Conservation (phyloP, 2,888 invertebrate species). For the Eupithecia pulchellata region DNA sequence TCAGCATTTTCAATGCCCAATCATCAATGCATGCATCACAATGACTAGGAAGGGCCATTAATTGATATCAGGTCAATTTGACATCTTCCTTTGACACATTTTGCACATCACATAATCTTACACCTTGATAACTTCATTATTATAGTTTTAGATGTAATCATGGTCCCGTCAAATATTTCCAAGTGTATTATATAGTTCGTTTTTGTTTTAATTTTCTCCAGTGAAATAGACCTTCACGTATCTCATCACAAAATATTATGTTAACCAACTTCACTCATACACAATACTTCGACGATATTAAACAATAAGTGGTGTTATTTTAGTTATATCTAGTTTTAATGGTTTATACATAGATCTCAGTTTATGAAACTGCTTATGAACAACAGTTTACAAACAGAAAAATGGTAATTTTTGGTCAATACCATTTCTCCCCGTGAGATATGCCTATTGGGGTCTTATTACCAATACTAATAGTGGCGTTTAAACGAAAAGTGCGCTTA, state of each 20-base stretch:
- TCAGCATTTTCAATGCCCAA: not conserved
- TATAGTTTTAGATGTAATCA: not conserved
- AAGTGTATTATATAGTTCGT: not conserved
- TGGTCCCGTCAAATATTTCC: not conserved
- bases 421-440: conserved; percentile 57
- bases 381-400: not conserved
- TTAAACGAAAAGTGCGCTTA: conserved; percentile 12
- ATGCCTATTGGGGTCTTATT: conserved; percentile 46
- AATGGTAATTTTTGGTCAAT: conserved; percentile 42
- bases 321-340: conserved; percentile 31
- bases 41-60: not conserved
- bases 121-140: not conserved
- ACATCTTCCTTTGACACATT: not conserved
- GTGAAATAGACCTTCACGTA: not conserved
- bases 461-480: conserved; percentile 3
- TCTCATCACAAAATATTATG: not conserved
- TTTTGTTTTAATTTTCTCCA: not conserved
- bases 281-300: not conserved
- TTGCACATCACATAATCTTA: not conserved
- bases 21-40: no score
- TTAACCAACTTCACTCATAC: not conserved
- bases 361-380: conserved; percentile 31
- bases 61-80: not conserved
- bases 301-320: conserved; percentile 19
- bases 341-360: conserved; percentile 33